phyloP scores from a whole-genome alignment of 1,140 invertebrate genomes.

The Ceratitis capitata region DNA sequence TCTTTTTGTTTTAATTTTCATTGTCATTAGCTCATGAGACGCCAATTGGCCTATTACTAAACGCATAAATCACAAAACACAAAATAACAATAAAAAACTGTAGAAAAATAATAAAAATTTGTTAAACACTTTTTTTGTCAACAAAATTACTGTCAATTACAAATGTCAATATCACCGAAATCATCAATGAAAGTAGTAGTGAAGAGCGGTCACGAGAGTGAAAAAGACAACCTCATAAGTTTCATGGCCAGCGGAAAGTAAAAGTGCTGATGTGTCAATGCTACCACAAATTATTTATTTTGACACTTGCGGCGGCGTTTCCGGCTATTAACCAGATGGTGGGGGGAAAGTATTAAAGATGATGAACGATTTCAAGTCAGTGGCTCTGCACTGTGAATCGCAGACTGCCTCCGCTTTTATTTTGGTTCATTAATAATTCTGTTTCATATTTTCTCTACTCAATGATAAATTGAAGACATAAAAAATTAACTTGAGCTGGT shows the following conservation, averaged over 20 bases:
- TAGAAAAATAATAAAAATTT: not conserved
- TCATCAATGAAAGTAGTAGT: too few species aligned
- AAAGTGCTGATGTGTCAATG: not conserved
- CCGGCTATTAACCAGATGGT: not conserved
- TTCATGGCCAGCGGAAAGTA: not conserved
- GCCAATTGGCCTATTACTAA: not conserved
- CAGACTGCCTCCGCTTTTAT: not conserved
- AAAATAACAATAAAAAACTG: too few species aligned
- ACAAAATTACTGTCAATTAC: not conserved
- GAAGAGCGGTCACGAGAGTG: not conserved
- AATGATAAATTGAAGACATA: not conserved
- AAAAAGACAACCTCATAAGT: not conserved
- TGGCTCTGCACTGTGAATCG: not conserved
- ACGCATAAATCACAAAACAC: not conserved
- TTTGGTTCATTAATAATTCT: not conserved
- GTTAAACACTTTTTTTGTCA: not conserved
- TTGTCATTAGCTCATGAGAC: not conserved
- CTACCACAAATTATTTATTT: not conserved
- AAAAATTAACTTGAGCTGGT: constrained; percentile 18
- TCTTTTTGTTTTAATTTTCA: too few species aligned
- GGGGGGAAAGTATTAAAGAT: too few species aligned
- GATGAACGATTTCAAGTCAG: not conserved
- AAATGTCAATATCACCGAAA: not conserved
- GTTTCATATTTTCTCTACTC: not conserved
- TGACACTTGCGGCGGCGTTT: not conserved